Evolutionary conservation across 2,888 invertebrate species (phyloP), one percentile per base, ranked within the genome.

Genomic region (Urechis unicinctus): DNA sequence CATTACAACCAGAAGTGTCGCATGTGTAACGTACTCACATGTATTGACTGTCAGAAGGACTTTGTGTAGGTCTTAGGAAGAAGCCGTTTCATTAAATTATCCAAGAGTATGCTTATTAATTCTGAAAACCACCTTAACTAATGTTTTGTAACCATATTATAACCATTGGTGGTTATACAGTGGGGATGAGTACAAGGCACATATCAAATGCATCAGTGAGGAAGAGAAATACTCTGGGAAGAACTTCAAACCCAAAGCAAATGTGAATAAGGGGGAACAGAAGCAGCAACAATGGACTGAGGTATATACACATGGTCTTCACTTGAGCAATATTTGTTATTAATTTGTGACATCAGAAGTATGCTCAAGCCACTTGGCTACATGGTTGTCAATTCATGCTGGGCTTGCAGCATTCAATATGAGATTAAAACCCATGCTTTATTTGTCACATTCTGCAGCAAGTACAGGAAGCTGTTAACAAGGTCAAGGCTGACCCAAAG

Each of bases 21-120:
- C 53, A 81, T 81, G 17, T 82, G 82, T 50, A 83, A 86, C 61
- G 85, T 85, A 66, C 80, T 94, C 46, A 89, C 92, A 1, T 96
- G 96, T 78, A 88, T 95, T 77, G 96, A 96, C 75, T 96, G 95
- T 75, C 85, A 88, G 51, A 90, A 91, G 78, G 92, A 92, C 78
- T 96, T 90, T 79, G 70, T 68, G 75, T 75, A 56, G 59, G 68
- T 58, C 24, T 4, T 36, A 36, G n/a, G n/a, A n/a, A n/a, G n/a
- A n/a, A n/a, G n/a, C n/a, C n/a, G n/a, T n/a, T n/a, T n/a, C n/a
- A n/a, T n/a, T n/a, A n/a, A n/a, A n/a, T n/a, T n/a, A n/a, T n/a
- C n/a, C n/a, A n/a, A n/a, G n/a, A n/a, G n/a, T n/a, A 36, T 36
- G 9, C 36, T 13, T 36, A 13, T 36, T 13, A 36, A 36, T 17